Evolutionary conservation across 2,888 invertebrate species (phyloP).

Genomic region (Gandaritis pyraliata): DNA sequence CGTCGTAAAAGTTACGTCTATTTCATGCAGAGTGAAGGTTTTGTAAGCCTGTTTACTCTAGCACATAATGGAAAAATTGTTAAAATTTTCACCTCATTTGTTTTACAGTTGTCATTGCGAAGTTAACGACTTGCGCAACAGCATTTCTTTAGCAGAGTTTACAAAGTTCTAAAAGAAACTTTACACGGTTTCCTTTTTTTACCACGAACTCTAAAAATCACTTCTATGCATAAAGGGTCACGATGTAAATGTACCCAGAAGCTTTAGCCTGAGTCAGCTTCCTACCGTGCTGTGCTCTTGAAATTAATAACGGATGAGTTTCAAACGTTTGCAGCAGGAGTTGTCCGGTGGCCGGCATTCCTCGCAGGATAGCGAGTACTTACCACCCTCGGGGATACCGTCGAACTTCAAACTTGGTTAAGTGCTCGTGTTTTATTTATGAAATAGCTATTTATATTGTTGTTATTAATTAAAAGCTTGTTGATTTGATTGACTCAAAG

Average conservation of each 20-base stretch:
- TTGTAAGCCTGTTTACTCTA: not conserved
- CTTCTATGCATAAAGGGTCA: not conserved
- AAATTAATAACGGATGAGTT: slow-evolving; percentile 18
- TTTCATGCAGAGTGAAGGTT: not conserved
- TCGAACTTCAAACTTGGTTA: slow-evolving; percentile 30
- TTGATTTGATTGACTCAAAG: not conserved
- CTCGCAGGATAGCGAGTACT: slow-evolving; percentile 20
- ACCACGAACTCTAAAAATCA: not conserved
- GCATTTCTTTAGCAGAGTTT: not conserved
- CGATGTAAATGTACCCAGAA: not conserved
- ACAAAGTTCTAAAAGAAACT: slow-evolving; percentile 6
- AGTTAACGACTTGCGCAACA: not conserved
- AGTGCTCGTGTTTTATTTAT: slow-evolving; percentile 35
- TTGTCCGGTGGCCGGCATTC: slow-evolving; percentile 19
- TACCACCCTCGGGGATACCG: slow-evolving; percentile 28
- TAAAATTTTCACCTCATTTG: not conserved
- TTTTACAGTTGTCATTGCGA: not conserved
- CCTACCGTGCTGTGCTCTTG: slow-evolving; percentile 4
- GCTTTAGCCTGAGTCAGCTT: slow-evolving; percentile 1
- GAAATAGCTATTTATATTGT: slow-evolving; percentile 25
- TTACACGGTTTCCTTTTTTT: slow-evolving; percentile 17
- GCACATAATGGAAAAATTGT: not conserved
- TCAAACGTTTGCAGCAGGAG: slow-evolving; percentile 10
- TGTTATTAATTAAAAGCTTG: not conserved
- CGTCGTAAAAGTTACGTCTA: not conserved